These are phyloP conservation scores for Notolabrus celidotus DNA, from an alignment of 2,797 vertebrate genomes.

Conservation along the genomic window DNA sequence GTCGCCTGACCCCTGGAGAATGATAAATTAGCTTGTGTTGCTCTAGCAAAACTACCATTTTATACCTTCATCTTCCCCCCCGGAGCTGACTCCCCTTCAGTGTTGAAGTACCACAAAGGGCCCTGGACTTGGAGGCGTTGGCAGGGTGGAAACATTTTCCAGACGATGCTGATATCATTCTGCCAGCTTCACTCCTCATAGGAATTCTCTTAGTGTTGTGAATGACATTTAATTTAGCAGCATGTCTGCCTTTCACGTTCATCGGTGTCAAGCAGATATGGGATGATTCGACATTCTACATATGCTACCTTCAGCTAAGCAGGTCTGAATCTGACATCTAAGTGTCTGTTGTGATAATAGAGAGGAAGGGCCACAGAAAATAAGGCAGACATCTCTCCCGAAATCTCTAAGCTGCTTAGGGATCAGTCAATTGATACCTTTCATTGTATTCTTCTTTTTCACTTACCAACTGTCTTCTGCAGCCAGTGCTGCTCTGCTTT, in stretches of 20 bases:
- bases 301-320: conserved; percentile 21
- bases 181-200: conserved; percentile 22
- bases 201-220: conserved; percentile 40
- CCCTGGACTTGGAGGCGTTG: conserved; percentile 14
- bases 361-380: conserved; percentile 32
- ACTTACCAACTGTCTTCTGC: conserved; percentile 21
- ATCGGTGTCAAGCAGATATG: conserved; percentile 22
- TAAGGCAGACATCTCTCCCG: conserved; percentile 15
- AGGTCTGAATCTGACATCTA: conserved; percentile 39
- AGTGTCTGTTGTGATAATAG: conserved; percentile 33
- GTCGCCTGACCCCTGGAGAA: conserved; percentile 83
- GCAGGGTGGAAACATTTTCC: conserved; percentile 19
- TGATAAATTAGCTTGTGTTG: conserved; percentile 86
- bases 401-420: conserved; percentile 38
- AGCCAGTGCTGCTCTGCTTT: conserved; percentile 47
- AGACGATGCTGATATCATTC: conserved; percentile 27
- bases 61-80: conserved; percentile 63
- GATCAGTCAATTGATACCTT: conserved; percentile 17
- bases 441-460: conserved; percentile 34
- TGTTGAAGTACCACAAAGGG: conserved; percentile 18
- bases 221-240: conserved; percentile 59
- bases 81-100: conserved; percentile 35
- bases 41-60: conserved; percentile 85
- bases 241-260: conserved; percentile 39
- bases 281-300: background rate